phyloP scores from a whole-genome alignment of 2,888 invertebrate species.

The Leucophenga montana region DNA sequence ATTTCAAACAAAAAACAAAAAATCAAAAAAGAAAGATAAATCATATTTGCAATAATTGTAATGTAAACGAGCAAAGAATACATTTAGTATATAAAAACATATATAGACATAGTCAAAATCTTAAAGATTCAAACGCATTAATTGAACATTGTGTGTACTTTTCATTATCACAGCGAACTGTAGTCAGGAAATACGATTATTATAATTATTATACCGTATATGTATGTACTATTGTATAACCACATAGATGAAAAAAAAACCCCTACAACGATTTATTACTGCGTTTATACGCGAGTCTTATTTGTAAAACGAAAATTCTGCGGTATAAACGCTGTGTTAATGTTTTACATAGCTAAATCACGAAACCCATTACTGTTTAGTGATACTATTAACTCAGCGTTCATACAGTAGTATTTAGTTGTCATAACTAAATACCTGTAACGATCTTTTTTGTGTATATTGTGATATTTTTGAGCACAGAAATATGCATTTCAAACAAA shows the following conservation, averaged over 20 bases:
- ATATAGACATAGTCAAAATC: constrained; percentile 56
- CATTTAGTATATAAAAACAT: background rate
- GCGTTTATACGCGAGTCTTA: too few species aligned
- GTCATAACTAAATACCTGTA: background rate
- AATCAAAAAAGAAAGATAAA: constrained; percentile 3
- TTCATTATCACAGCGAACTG: constrained; percentile 30
- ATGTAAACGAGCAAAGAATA: constrained; percentile 6
- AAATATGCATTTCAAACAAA: too few species aligned
- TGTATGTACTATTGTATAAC: constrained; percentile 32
- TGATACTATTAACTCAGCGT: too few species aligned
- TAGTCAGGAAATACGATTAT: constrained; percentile 53
- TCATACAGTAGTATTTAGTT: too few species aligned
- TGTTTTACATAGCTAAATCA: too few species aligned
- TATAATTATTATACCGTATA: constrained; percentile 21
- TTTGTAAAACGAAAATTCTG: too few species aligned
- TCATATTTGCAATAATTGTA: background rate
- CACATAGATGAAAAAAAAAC: too few species aligned
- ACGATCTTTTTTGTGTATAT: constrained; percentile 15
- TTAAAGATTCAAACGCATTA: constrained; percentile 50
- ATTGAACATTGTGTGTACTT: constrained; percentile 35
- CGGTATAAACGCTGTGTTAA: too few species aligned
- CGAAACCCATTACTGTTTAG: too few species aligned
- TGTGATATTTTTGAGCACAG: constrained; percentile 8
- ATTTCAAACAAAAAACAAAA: background rate
- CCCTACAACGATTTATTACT: too few species aligned